phyloP scores from a whole-genome alignment of 2,888 invertebrate genomes.

The Andrena bicolor region DNA sequence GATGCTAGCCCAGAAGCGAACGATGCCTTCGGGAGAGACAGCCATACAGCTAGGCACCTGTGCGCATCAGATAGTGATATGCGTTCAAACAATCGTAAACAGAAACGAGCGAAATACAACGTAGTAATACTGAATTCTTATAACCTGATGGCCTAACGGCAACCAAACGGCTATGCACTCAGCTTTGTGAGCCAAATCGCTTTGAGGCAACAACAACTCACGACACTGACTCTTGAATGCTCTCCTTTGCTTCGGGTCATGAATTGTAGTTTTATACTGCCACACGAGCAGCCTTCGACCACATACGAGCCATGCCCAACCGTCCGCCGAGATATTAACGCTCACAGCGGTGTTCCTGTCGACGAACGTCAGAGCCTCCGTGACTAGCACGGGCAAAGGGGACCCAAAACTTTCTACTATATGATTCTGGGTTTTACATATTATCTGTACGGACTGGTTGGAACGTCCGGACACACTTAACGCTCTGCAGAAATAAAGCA shows the following conservation, averaged over 20 bases:
- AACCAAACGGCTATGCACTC: slow-evolving; percentile 92
- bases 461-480: slow-evolving; percentile 88
- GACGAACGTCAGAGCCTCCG: slow-evolving; percentile 94
- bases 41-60: slow-evolving; percentile 94
- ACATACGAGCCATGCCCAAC: slow-evolving; percentile 95
- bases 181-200: slow-evolving; percentile 96
- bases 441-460: slow-evolving; percentile 90
- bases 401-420: slow-evolving; percentile 93
- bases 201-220: slow-evolving; percentile 95
- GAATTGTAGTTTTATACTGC: slow-evolving; percentile 88
- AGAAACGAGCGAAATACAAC: neutral
- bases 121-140: neutral
- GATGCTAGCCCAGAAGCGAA: slow-evolving; percentile 97
- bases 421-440: slow-evolving; percentile 91
- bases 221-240: slow-evolving; percentile 90
- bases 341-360: slow-evolving; percentile 88
- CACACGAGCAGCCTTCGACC: slow-evolving; percentile 94
- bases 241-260: slow-evolving; percentile 82
- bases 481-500: slow-evolving; percentile 56
- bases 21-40: slow-evolving; percentile 96
- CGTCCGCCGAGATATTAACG: slow-evolving; percentile 88
- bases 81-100: neutral
- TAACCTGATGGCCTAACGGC: slow-evolving; percentile 86
- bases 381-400: slow-evolving; percentile 94
- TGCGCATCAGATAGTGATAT: neutral